Percentiles rank a stretch among this genome's conserved stretches.
phyloP scores from a whole-genome alignment of 2,888 invertebrate genomes.

The Gnatocerus cornutus region DNA sequence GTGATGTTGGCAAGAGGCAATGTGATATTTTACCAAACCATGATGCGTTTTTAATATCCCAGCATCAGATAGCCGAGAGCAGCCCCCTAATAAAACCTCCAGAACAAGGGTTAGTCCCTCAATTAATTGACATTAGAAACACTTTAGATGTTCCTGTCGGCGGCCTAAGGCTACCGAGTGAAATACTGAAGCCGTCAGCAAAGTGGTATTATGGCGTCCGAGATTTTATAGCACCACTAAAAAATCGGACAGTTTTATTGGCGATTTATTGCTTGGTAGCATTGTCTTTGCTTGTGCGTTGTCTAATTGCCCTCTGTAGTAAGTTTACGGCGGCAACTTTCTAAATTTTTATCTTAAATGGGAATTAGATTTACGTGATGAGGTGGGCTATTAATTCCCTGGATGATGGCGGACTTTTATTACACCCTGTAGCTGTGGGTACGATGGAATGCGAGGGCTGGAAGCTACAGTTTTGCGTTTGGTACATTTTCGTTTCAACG shows the following conservation, averaged over 20 bases:
- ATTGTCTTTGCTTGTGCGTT: constrained; percentile 47
- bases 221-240: constrained; percentile 51
- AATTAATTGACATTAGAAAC: constrained; percentile 69
- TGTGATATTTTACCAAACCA: no score
- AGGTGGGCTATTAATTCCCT: constrained; percentile 31
- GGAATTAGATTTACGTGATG: constrained; percentile 45
- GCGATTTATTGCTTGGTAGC: constrained; percentile 49
- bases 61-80: background rate
- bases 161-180: constrained; percentile 58
- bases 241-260: constrained; percentile 55
- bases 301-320: constrained; percentile 39
- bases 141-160: constrained; percentile 67
- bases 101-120: constrained; percentile 34
- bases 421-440: constrained; percentile 21
- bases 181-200: constrained; percentile 53
- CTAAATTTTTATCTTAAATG: constrained; percentile 48
- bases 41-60: background rate
- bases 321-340: constrained; percentile 33
- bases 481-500: no score
- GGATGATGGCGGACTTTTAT: constrained; percentile 29
- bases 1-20: no score
- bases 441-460: background rate
- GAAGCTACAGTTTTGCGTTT: background rate
- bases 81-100: background rate
- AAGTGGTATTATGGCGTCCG: constrained; percentile 25